phyloP scores from a whole-genome alignment of 2,797 vertebrate species.

The Neosilurus mollespiculum region DNA sequence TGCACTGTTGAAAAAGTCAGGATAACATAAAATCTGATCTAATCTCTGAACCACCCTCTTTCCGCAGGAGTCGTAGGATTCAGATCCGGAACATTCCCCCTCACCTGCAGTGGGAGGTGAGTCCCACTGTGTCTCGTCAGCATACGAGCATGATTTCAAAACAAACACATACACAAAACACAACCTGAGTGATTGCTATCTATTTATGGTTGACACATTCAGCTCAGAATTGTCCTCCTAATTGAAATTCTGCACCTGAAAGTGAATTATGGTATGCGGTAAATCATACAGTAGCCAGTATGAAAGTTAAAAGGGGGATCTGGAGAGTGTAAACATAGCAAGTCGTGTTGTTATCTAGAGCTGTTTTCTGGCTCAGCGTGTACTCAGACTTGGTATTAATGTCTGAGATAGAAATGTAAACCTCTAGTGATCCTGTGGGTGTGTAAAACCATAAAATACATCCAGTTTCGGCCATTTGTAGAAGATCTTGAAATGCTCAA shows the following conservation, averaged over 20 bases:
- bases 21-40: constrained; percentile 15
- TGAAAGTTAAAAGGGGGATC: background rate
- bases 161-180: background rate
- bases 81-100: constrained; percentile 97
- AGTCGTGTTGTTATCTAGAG: background rate
- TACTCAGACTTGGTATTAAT: background rate
- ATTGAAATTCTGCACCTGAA: background rate
- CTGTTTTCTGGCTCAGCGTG: background rate
- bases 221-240: background rate
- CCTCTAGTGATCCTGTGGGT: background rate
- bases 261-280: no score
- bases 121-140: constrained; percentile 54
- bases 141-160: constrained; percentile 45
- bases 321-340: no score
- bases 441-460: background rate
- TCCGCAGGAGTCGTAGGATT: constrained; percentile 92
- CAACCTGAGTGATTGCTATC: background rate
- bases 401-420: background rate
- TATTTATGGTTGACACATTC: constrained; percentile 3
- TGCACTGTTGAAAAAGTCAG: constrained; percentile 5
- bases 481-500: background rate
- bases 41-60: constrained; percentile 16
- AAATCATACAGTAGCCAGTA: background rate
- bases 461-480: background rate
- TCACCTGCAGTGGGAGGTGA: constrained; percentile 97